phyloP scores from a whole-genome alignment of 2,113 vertebrate genomes.

The Sigmodon hispidus region DNA sequence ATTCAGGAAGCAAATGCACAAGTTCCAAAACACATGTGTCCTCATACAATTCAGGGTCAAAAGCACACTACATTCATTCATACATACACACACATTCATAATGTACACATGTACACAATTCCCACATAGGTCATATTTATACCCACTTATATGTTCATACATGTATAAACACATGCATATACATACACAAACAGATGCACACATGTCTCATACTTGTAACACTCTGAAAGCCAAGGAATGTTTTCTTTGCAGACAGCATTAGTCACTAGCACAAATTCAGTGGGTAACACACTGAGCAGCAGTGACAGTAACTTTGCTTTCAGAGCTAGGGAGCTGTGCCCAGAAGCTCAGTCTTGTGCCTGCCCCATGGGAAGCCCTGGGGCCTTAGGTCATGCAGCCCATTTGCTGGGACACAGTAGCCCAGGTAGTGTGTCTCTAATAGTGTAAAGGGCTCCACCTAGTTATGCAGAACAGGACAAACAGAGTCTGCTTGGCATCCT shows the following conservation, averaged over 20 bases:
- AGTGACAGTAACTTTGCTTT: neutral
- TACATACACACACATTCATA: too few relatives aligned
- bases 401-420: neutral
- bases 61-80: neutral
- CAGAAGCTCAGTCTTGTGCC: neutral
- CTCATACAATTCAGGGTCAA: neutral
- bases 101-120: neutral
- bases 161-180: neutral
- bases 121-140: neutral
- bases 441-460: neutral
- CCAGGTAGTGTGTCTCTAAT: neutral
- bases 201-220: neutral
- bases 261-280: neutral
- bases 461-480: too few relatives aligned
- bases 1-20: neutral
- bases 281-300: too few relatives aligned
- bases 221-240: too few relatives aligned
- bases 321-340: neutral
- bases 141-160: too few relatives aligned
- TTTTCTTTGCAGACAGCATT: neutral
- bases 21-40: neutral
- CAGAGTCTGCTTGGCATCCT: neutral
- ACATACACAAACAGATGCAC: neutral
- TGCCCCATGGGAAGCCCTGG: neutral
- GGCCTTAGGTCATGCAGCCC: neutral